Evolutionary conservation across 1,140 invertebrate genomes (phyloP).

Genomic region (Helicoverpa zea): DNA sequence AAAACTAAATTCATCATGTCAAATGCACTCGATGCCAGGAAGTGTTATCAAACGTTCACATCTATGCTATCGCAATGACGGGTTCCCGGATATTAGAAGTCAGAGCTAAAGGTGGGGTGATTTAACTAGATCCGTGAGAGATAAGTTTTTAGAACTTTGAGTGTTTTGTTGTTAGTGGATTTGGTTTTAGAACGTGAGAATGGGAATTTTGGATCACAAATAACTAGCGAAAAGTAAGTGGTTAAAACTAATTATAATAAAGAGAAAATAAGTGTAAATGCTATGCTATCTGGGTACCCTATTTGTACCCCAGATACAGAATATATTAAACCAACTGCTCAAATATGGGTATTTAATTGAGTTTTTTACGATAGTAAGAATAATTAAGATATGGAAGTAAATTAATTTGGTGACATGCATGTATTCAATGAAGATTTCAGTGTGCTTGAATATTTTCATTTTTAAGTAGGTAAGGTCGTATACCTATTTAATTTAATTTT

Average conservation of each 20-base stretch:
- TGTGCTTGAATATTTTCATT: neutral
- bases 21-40: slow-evolving; percentile 22
- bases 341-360: too few species aligned
- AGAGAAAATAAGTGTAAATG: too few species aligned
- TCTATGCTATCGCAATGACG: slow-evolving; percentile 30
- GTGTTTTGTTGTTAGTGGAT: too few species aligned
- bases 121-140: slow-evolving; percentile 23
- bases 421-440: neutral
- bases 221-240: too few species aligned
- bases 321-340: too few species aligned
- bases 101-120: slow-evolving; percentile 27
- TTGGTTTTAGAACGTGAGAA: neutral
- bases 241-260: too few species aligned
- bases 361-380: neutral
- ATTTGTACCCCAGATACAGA: too few species aligned
- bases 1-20: slow-evolving; percentile 38
- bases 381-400: neutral
- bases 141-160: neutral
- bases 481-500: too few species aligned
- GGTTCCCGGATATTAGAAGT: slow-evolving; percentile 54
- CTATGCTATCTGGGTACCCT: too few species aligned
- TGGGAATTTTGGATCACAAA: neutral
- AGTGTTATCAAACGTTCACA: slow-evolving; percentile 46
- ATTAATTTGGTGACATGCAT: neutral
- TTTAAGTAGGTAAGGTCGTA: too few species aligned